Percentiles rank a stretch among this genome's conserved stretches.
Evolutionary conservation across 92 coral and sea anemone genomes (phyloP).

Genomic region (Palythoa grandis): DNA sequence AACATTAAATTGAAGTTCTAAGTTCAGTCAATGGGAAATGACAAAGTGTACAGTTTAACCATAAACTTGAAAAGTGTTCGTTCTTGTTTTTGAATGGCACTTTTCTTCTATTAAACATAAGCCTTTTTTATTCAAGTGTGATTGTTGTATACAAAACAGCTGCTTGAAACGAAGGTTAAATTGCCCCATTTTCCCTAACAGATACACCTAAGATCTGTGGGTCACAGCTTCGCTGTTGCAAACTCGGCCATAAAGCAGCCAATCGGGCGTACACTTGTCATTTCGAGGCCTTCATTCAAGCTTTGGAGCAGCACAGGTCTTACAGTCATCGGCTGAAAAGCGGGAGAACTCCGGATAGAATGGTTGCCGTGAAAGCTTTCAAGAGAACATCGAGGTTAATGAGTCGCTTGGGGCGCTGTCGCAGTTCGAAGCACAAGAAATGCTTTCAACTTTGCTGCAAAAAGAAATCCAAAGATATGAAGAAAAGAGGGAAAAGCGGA

Average conservation of each 20-base stretch:
- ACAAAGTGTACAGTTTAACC: neutral
- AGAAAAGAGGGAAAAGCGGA: neutral
- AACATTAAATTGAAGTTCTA: neutral
- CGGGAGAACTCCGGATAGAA: conserved; percentile 22
- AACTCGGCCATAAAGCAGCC: conserved; percentile 25
- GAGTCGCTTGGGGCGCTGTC: conserved; percentile 35
- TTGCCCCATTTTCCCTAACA: neutral
- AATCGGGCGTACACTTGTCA: conserved; percentile 31
- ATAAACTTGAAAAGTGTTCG: neutral
- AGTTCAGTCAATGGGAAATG: conserved; percentile 13
- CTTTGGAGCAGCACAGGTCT: conserved; percentile 30
- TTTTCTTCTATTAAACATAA: neutral
- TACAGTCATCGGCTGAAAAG: conserved; percentile 25
- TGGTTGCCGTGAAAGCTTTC: conserved; percentile 32
- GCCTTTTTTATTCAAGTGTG: neutral
- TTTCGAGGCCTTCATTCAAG: conserved; percentile 36
- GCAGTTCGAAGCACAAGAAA: conserved; percentile 21
- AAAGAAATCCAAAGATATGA: conserved; percentile 22
- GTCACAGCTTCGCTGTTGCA: conserved; percentile 23
- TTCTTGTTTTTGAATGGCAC: neutral
- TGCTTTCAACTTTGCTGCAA: conserved; percentile 40
- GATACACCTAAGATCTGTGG: conserved; percentile 13
- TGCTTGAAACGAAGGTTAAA: neutral
- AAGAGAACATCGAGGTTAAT: conserved; percentile 28
- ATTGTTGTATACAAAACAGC: neutral